Evolutionary conservation across 2,113 vertebrate species (phyloP), one percentile per base, ranked within the genome.

Genomic region (Phasianus colchicus): DNA sequence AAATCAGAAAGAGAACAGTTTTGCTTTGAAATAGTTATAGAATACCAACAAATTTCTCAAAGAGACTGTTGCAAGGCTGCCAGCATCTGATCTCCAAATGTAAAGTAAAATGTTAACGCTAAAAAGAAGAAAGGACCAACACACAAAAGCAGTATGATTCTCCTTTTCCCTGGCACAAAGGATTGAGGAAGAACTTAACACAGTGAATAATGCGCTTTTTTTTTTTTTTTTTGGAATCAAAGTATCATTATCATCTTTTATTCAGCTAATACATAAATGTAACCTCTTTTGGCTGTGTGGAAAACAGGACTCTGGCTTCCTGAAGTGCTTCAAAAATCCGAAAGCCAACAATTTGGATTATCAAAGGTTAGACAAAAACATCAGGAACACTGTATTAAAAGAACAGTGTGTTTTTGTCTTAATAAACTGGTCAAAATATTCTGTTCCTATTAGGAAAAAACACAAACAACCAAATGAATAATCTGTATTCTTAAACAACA

Each of bases 11-110:
- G 73, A 65, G 6, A 91, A 45, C 19, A 48, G 5, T 1, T 52
- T 88, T 77, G 34, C 66, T 89, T 77, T 81, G 50, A 69, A 82
- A 95, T 86, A 77, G 12, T 24, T 83, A 57, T 22, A 76, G 89
- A 94, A 83, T 21, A 14, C 38, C 71, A 78, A 45, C 32, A 94
- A 52, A 86, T 69, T 78, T 88, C 66, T 78, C 57, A 55, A 30
- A 87, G 40, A 87, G 54, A 48, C 32, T 75, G 66, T 1, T 42
- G 54, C 18, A 70, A 17, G 79, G 40, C 55, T 2, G 3, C 32
- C 15, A 71, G 38, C 21, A 30, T 67, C 57, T 77, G 42, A 55
- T 58, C 72, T 89, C 42, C 36, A 71, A 30, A 73, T 63, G 58
- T n/a, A 45, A 94, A 91, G 88, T 60, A 57, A 61, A 72, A 52